These are phyloP conservation scores for Aromia moschata DNA, from an alignment of 2,888 invertebrate genomes.

Conservation along the genomic window DNA sequence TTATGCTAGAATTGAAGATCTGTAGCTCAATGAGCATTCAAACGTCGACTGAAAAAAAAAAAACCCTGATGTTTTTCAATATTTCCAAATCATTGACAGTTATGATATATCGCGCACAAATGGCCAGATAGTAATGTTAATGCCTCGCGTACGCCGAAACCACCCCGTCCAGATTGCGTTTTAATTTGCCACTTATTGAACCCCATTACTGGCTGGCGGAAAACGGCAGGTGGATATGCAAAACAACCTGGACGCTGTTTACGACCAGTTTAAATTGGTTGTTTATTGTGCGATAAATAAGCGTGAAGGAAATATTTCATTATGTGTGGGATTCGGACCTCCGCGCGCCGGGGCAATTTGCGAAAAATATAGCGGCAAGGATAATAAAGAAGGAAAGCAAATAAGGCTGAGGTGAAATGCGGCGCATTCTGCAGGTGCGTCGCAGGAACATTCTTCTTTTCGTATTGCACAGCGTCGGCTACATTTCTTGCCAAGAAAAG, in stretches of 20 bases:
- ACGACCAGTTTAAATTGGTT: constrained; percentile 5
- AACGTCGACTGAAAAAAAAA: no score
- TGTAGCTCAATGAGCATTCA: no score
- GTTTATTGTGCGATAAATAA: not conserved
- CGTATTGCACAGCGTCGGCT: no score
- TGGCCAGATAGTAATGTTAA: not conserved
- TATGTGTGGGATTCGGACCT: not conserved
- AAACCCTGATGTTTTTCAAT: no score
- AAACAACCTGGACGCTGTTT: constrained; percentile 6
- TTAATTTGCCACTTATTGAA: constrained; percentile 22
- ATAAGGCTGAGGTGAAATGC: no score
- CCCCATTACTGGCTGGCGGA: constrained; percentile 10
- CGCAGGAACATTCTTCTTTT: no score
- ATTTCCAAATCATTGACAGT: no score
- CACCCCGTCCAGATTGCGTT: constrained; percentile 13
- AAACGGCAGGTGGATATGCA: constrained; percentile 15
- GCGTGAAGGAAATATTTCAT: not conserved
- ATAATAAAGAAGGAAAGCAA: no score
- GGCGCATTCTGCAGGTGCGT: no score
- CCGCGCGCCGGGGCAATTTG: not conserved
- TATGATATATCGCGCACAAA: no score
- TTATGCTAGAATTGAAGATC: no score
- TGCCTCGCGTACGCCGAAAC: not conserved
- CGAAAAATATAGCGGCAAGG: not conserved
- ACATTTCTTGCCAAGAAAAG: no score